Evolutionary conservation across 2,797 vertebrate species (phyloP), one percentile per base, ranked within the genome.

Genomic region (Pseudomugil tenellus): DNA sequence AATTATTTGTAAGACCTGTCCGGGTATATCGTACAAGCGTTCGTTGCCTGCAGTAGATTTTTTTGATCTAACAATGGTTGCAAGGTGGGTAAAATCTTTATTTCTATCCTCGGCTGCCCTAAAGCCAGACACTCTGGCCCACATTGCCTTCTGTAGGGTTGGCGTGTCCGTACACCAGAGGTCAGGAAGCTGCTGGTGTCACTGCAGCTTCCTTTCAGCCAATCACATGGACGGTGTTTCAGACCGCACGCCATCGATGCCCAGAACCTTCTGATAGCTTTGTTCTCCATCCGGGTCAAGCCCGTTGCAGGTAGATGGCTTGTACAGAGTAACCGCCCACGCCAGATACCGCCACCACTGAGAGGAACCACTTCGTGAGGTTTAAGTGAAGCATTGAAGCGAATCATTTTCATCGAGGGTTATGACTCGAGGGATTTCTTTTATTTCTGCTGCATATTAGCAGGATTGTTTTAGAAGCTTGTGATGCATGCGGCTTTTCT

Each of bases 1-100:
- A 68, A 58, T 76, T 59, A 54, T 76, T 56, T 63, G 34, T 46
- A 52, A 79, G 83, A 78, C 43, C 58, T 28, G 31, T 65, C 65
- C 29, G 34, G 25, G 58, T 26, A 35, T 71, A 58, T 16, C 34
- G 28, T 16, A 54, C 51, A 57, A 58, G 52, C 62, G 67, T 54
- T 31, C 12, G 21, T 75, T 7, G 34, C 35, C 57, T 70, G 16
- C 41, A 31, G 70, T 67, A 49, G 52, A 62, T 63, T 58, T 67
- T 62, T 43, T 17, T 41, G 55, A 84, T 66, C 25, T 73, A 25
- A 66, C 59, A 77, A 29, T 55, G 43, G 53, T 70, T 60, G 60
- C 11, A 61, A 0, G 21, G 60, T 46, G 41, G 28, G 19, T 21
- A 21, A 46, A 46, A 46, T 21, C 1, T 6, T n/a, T 46, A 9